phyloP scores from a whole-genome alignment of 2,113 vertebrate genomes.

The Salvelinus alpinus region DNA sequence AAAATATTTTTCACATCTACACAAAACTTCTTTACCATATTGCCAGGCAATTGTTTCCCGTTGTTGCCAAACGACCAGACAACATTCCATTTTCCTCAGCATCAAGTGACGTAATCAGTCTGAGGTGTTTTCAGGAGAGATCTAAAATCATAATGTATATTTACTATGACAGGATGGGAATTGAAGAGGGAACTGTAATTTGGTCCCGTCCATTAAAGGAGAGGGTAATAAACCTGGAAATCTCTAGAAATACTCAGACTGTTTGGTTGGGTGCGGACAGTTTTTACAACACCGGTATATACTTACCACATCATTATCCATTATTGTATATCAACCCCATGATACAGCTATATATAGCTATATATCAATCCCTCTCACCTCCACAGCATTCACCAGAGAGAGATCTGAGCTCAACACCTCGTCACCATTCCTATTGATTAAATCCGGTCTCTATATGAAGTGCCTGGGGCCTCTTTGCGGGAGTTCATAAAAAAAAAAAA shows the following conservation, averaged over 20 bases:
- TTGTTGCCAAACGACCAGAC: constrained; percentile 37
- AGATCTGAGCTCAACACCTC: constrained; percentile 24
- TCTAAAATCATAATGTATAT: neutral
- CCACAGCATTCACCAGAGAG: constrained; percentile 1
- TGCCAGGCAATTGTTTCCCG: constrained; percentile 31
- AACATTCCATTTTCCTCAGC: constrained; percentile 9
- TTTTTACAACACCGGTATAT: no score
- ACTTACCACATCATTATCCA: no score
- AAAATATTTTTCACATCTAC: constrained; percentile 28
- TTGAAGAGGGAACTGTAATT: neutral
- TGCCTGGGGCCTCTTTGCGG: constrained; percentile 35
- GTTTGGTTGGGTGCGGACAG: no score
- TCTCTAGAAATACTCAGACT: neutral
- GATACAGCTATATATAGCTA: no score
- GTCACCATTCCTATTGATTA: constrained; percentile 36
- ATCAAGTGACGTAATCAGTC: neutral
- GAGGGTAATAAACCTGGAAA: neutral
- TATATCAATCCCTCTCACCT: constrained; percentile 3
- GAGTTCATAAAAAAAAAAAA: constrained; percentile 46
- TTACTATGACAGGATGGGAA: constrained; percentile 27
- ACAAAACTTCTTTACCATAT: constrained; percentile 3
- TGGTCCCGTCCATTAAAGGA: neutral
- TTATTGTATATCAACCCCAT: no score
- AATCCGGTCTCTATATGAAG: constrained; percentile 38
- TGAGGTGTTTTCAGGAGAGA: neutral